A percentile compares a stretch with the other conserved stretches of the same genome.
Evolutionary conservation across 2,797 vertebrate species (phyloP).

Genomic region (Syngnathus acus): DNA sequence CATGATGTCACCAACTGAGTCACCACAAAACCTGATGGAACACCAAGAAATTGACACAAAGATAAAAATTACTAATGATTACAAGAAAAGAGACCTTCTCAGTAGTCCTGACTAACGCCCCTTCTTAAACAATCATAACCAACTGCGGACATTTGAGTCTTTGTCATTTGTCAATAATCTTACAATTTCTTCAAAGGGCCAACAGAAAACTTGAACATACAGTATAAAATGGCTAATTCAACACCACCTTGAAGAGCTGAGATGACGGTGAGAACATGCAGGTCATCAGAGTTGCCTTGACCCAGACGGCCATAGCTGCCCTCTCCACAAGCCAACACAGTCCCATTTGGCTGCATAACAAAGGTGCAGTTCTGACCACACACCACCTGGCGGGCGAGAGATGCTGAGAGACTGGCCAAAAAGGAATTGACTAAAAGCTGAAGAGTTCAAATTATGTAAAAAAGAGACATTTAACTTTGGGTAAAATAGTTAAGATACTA

Average conservation of each 20-base stretch:
- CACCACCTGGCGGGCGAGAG: slow-evolving; percentile 70
- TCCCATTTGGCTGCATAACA: slow-evolving; percentile 91
- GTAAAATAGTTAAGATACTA: not conserved
- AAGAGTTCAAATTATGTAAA: not conserved
- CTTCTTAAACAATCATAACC: not conserved
- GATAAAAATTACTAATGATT: not conserved
- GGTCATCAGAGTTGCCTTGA: slow-evolving; percentile 92
- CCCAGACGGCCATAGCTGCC: slow-evolving; percentile 92
- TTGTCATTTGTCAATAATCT: too few relatives aligned
- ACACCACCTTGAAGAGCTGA: slow-evolving; percentile 88
- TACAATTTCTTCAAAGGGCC: not conserved
- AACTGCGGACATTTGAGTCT: not conserved
- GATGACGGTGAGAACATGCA: slow-evolving; percentile 91
- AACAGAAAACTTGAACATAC: not conserved
- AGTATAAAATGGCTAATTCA: not conserved
- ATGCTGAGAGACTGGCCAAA: not conserved
- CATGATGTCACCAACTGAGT: slow-evolving; percentile 77
- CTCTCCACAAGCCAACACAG: slow-evolving; percentile 90
- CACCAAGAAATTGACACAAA: not conserved
- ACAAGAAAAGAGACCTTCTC: not conserved
- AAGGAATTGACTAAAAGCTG: not conserved
- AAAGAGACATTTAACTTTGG: not conserved
- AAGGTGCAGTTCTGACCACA: slow-evolving; percentile 96
- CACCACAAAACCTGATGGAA: slow-evolving; percentile 70
- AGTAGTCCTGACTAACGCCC: too few relatives aligned